Evolutionary conservation across 2,113 vertebrate species (phyloP).

Genomic region (Nycticryphes semicollaris): DNA sequence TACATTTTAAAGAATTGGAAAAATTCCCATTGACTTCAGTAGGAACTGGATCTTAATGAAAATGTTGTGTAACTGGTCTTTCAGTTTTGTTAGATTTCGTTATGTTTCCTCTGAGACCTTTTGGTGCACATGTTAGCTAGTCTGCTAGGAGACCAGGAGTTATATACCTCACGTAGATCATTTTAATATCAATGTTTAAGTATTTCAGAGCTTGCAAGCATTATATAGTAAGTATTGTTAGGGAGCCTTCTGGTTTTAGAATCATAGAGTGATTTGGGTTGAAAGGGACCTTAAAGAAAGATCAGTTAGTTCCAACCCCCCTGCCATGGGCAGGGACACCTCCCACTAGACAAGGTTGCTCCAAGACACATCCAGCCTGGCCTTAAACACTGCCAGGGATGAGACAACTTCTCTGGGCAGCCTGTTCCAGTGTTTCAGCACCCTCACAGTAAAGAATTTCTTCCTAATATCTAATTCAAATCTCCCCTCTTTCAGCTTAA

Average conservation of each 20-base stretch:
- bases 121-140: background rate
- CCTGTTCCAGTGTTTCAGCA: background rate
- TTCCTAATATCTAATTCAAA: background rate
- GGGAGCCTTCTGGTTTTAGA: background rate
- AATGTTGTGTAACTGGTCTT: background rate
- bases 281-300: background rate
- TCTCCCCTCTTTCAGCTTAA: background rate
- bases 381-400: background rate
- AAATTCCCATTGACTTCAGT: background rate
- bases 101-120: background rate
- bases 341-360: background rate
- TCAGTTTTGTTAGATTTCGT: background rate
- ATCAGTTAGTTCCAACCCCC: background rate
- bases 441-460: background rate
- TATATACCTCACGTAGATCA: background rate
- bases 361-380: background rate
- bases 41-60: background rate
- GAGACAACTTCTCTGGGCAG: background rate
- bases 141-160: background rate
- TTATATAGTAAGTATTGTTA: background rate
- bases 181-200: background rate
- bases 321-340: background rate
- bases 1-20: background rate
- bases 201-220: background rate
- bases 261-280: background rate